Base-by-base conservation (phyloP, 2,888 invertebrate genomes). In the Ectobius pallidus region DNA sequence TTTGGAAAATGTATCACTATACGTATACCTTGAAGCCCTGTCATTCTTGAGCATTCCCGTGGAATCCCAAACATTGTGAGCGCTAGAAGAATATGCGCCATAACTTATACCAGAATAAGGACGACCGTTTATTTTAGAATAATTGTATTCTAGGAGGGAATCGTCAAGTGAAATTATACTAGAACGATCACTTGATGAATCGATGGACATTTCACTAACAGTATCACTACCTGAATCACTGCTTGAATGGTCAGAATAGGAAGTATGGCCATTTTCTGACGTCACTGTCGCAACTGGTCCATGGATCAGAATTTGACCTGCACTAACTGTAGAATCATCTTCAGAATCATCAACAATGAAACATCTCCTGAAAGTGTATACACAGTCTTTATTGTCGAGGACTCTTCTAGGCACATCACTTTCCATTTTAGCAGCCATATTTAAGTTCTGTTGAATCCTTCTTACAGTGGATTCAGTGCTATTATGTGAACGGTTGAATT, bases 191-290 rank as follows among this genome's bases (percentile, higher is more conserved):
- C 85, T 84, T 68, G 84, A 83, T 30, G 85, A 85, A 77, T 85
- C 85, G n/a, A 85, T 83, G 16, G 85, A 85, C 77, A 85, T 84
- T 77, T 85, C 85, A 25, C 84, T 84, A 3, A 85, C 82, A 1
- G 84, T 83, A 76, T 85, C 85, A 74, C 85, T 85, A 70, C 83
- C 83, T 71, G 83, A 83, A 78, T 85, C 85, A 69, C 79, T 78
- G 77, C 75, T 76, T 9, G 75, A 71, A 18, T 74, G 69, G 44
- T 75, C 70, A 22, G 69, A 73, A 46, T 70, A 69, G n/a, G 69
- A 63, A n/a, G n/a, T n/a, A 34, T 74, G 63, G 14, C 70, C 55
- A 34, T 73, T 69, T n/a, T 73, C 65, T 1, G 74, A 70, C n/a
- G 70, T 44, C 55, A 70, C 39, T 16, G 75, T 46, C n/a, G 39